Conservation (phyloP, 2,113 vertebrate species). For the Argyrosomus japonicus region DNA sequence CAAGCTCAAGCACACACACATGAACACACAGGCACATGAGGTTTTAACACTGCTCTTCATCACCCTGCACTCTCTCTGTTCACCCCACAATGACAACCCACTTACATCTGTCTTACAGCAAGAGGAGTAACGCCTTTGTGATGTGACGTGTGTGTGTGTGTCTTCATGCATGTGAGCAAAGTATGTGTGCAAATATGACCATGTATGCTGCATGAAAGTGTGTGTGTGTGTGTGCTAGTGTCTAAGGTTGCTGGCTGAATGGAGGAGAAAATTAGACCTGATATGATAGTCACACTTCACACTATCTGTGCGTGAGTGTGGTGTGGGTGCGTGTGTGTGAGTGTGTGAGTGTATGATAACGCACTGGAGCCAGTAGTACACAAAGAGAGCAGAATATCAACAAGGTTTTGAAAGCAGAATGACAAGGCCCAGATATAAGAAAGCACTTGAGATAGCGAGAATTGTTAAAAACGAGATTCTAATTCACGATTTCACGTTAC, state of each 20-base stretch:
- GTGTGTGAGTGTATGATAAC: slow-evolving; percentile 48
- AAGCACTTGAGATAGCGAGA: slow-evolving; percentile 45
- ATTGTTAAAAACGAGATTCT: slow-evolving; percentile 21
- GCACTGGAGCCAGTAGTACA: slow-evolving; percentile 63
- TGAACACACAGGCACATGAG: background rate
- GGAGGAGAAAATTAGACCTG: slow-evolving; percentile 83
- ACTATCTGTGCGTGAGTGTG: background rate
- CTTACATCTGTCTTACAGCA: slow-evolving; percentile 66
- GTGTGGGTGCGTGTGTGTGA: slow-evolving; percentile 29
- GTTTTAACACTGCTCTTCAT: slow-evolving; percentile 65
- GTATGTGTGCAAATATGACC: slow-evolving; percentile 50
- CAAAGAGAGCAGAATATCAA: slow-evolving; percentile 73
- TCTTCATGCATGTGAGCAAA: slow-evolving; percentile 51
- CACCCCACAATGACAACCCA: slow-evolving; percentile 63
- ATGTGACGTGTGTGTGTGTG: slow-evolving; percentile 13
- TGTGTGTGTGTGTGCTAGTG: slow-evolving; percentile 54
- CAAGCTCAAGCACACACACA: slow-evolving; percentile 57
- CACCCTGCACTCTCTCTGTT: slow-evolving; percentile 57
- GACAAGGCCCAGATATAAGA: slow-evolving; percentile 33
- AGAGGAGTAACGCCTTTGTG: slow-evolving; percentile 41
- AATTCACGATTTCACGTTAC: slow-evolving; percentile 1
- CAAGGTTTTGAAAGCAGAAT: slow-evolving; percentile 53
- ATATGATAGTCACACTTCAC: slow-evolving; percentile 79
- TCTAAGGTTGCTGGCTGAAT: slow-evolving; percentile 79
- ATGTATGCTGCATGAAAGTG: slow-evolving; percentile 34